Conservation (phyloP, 2,888 invertebrate species). For the Petrolisthes cinctipes region DNA sequence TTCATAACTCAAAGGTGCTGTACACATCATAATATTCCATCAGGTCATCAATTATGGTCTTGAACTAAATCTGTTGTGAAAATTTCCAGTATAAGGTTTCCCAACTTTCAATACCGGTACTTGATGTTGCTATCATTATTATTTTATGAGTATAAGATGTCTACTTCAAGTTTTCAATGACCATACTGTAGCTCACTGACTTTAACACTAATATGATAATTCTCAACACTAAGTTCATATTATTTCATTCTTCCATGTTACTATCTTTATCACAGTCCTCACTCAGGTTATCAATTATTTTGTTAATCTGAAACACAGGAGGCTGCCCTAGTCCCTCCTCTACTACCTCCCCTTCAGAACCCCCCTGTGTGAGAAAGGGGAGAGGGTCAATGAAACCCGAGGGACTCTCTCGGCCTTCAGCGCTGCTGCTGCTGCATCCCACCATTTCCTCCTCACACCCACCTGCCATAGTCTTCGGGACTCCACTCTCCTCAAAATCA, state of each 20-base stretch:
- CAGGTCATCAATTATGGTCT: too few species aligned
- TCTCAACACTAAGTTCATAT: background rate
- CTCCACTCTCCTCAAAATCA: conserved; percentile 32
- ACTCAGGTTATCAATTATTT: conserved; percentile 41
- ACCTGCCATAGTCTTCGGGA: conserved; percentile 28
- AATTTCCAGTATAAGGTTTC: too few species aligned
- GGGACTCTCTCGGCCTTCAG: background rate
- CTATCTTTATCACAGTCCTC: conserved; percentile 39
- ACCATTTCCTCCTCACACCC: conserved; percentile 28
- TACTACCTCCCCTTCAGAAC: background rate
- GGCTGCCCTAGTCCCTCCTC: conserved; percentile 15
- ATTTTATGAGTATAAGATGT: too few species aligned
- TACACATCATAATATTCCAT: too few species aligned
- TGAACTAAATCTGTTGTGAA: too few species aligned
- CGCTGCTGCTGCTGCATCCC: conserved; percentile 31
- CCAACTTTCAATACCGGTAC: too few species aligned
- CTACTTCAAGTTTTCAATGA: background rate
- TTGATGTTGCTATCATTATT: too few species aligned
- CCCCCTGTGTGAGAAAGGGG: conserved; percentile 3
- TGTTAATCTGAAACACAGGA: conserved; percentile 38
- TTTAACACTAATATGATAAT: conserved; percentile 6
- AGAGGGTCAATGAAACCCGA: conserved; percentile 32
- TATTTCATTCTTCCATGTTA: conserved; percentile 27
- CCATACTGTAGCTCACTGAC: background rate
- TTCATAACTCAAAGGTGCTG: too few species aligned